Evolutionary conservation across 2,888 invertebrate species (phyloP), one percentile per base, ranked within the genome.

Genomic region (Quadroppia sp.): DNA sequence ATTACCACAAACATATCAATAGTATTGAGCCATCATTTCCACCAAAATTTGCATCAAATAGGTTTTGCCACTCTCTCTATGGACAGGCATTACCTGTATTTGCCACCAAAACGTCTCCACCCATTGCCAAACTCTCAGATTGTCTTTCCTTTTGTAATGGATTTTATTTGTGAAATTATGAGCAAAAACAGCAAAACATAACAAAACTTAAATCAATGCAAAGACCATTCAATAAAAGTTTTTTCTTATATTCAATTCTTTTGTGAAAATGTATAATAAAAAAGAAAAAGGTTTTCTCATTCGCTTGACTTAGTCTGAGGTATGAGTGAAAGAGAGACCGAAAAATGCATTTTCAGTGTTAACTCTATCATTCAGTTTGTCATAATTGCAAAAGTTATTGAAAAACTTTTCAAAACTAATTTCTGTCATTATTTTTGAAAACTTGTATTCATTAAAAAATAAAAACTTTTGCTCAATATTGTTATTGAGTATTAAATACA

Each of bases 1-100:
- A 69, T 69, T 69, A 69, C 40, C 20, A 28, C 69, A 28, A 69
- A 69, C 69, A 69, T 69, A 42, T 40, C 69, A 45, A 15, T 28
- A 45, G 45, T 69, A 36, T 23, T 9, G 2, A 15, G 15, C 40
- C 23, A 53, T 53, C 28, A 69, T 69, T 45, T 69, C 45, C 42
- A 36, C 69, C 69, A 13, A 23, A 42, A 45, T 32, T 45, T 69
- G 23, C 64, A 40, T 53, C 23, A 20, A 25, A 53, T 7, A 2
- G 7, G 3, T 23, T 23, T 17, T 59, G 13, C 32, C 30, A 1
- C 11, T 6, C 59, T 30, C 17, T 59, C 30, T 30, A 30, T 25
- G 23, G 7, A 53, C 23, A 3, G 2, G 3, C 3, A 17, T 25
- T 25, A 56, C 4, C 11, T 30, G 28, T 17, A 56, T 23, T 6